Evolutionary conservation across 2,888 invertebrate species (phyloP), one percentile per base, ranked within the genome.

Genomic region (Erebia ligea): DNA sequence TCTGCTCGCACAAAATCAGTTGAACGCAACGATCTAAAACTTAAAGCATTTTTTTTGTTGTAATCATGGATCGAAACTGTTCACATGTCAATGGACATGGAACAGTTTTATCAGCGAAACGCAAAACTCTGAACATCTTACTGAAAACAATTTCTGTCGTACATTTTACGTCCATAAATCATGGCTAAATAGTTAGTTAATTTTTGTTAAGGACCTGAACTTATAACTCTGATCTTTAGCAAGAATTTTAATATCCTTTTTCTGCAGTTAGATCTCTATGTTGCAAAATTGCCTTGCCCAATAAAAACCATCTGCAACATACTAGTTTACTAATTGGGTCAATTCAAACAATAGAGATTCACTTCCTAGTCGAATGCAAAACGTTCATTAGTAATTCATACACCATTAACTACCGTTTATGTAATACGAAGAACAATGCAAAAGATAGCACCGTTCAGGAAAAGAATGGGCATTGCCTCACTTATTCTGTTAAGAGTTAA

Each of bases 391-490:
- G 79, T 80, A 81, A 89, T 90, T 88, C 86, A 90, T 89, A 89
- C 85, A 82, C 88, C 86, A 89, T 90, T 91, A 89, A 87, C 85
- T 82, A 79, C 81, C 80, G 76, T 76, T 90, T 91, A 90, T 91
- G 90, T 92, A 92, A 92, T 82, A 52, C 75, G 77, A 76, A 81
- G 80, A 89, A 92, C 92, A 92, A 92, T 91, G 87, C 81, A 82
- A 82, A 86, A 86, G 90, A 90, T 90, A 89, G 88, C 83, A 82
- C 84, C 84, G 86, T 90, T 88, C 86, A 84, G 85, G 81, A 86
- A 84, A 89, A 90, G 86, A 91, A 90, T 87, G 85, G 88, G 86
- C 86, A 88, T 92, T 91, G 89, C 92, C 79, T 89, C 87, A 91
- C 82, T 82, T 88, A 87, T 88, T 88, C 87, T 86, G 88, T 89